These are phyloP conservation scores for Agonum fuliginosum DNA, from an alignment of 2,888 invertebrate genomes.

Conservation along the genomic window DNA sequence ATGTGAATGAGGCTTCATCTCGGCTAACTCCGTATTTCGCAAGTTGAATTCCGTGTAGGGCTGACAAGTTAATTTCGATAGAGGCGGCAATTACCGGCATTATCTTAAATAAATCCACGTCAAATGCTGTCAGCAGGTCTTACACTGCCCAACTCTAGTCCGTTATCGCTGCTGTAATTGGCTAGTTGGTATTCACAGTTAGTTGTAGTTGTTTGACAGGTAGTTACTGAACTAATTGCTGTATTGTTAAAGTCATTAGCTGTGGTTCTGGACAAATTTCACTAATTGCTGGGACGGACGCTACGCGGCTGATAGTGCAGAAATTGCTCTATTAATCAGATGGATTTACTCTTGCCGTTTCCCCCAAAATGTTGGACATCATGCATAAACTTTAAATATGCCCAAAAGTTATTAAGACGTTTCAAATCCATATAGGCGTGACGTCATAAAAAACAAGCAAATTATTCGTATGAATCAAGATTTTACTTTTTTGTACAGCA, in stretches of 20 bases:
- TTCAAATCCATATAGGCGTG: too few relatives aligned
- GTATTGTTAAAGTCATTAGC: conserved; percentile 43
- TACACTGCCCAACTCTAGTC: neutral
- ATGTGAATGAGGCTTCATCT: too few relatives aligned
- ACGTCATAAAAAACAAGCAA: too few relatives aligned
- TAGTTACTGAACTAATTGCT: conserved; percentile 38
- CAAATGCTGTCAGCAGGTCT: conserved; percentile 14
- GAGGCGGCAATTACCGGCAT: neutral
- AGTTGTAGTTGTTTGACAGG: conserved; percentile 43
- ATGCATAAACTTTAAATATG: too few relatives aligned
- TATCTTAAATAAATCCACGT: conserved; percentile 35
- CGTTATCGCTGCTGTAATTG: conserved; percentile 22
- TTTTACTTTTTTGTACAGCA: too few relatives aligned
- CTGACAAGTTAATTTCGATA: conserved; percentile 3
- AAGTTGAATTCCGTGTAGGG: neutral
- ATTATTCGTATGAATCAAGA: too few relatives aligned
- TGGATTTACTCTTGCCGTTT: too few relatives aligned
- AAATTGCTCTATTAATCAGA: too few relatives aligned
- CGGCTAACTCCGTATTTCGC: too few relatives aligned
- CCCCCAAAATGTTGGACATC: too few relatives aligned
- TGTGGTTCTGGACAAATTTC: conserved; percentile 17
- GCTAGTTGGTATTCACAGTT: conserved; percentile 27
- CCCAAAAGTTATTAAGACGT: too few relatives aligned
- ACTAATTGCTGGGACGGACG: conserved; percentile 17
- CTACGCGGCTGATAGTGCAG: too few relatives aligned